Evolutionary conservation across 2,113 vertebrate species (phyloP), one percentile per base, ranked within the genome.

Genomic region (Tupaia chinensis): DNA sequence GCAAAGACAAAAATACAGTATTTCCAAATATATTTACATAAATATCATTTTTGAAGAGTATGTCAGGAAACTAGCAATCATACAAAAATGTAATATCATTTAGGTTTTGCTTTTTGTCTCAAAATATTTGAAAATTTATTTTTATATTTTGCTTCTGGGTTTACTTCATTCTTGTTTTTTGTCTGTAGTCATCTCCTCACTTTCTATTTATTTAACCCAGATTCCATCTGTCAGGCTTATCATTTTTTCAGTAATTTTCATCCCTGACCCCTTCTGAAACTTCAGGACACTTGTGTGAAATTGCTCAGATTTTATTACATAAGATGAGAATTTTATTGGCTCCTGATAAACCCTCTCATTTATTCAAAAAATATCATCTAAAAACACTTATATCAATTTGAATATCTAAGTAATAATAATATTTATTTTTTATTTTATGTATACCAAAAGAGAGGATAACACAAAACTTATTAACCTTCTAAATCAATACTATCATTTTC

Each of bases 401-500:
- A 60, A 88, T 58, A 80, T n/a, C 9, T 87, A 68, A 60, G 12
- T 80, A 32, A 34, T 32, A 69, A 86, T 1, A 69, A 61, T n/a
- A 25, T 34, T 70, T 93, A 68, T 58, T 34, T n/a, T 60, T 94
- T 86, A 14, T 86, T 82, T 90, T 60, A 53, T 54, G 60, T 76
- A 9, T 58, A 68, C 32, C n/a, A 82, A n/a, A 70, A 87, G n/a
- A 81, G 74, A 60, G 2, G 19, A 34, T n/a, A 82, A n/a, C 32
- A 81, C 56, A 94, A 94, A 91, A 87, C 70, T 19, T 10, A 87
- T 56, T n/a, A 92, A 82, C 15, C 17, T 60, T 79, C 72, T 13
- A 87, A 44, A 73, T 77, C 23, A 69, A 66, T 79, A 34, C 6
- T 81, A 58, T 14, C 7, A 79, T 82, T 91, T 92, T 82, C 53